Conservation (phyloP, 2,888 invertebrate genomes). For the Fissipunctia ypsillon region DNA sequence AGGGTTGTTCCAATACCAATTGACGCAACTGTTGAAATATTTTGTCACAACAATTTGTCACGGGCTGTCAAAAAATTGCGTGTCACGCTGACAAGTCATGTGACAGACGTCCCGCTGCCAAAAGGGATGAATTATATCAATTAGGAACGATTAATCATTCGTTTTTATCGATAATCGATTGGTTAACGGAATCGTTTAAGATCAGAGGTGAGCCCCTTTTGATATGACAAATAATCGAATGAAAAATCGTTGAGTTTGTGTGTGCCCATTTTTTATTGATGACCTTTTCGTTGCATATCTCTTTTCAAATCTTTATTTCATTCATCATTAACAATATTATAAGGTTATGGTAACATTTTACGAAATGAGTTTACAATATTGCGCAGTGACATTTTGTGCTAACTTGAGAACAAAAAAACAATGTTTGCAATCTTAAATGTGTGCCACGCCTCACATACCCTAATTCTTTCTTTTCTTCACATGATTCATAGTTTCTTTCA, state of each 20-base stretch:
- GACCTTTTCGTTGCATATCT: constrained; percentile 63
- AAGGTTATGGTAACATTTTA: constrained; percentile 66
- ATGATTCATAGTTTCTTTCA: not conserved
- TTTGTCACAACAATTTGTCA: constrained; percentile 91
- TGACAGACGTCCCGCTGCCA: constrained; percentile 79
- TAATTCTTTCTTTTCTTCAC: not conserved
- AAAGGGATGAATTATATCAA: constrained; percentile 86
- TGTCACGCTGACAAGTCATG: constrained; percentile 82
- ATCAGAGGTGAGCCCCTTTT: constrained; percentile 82
- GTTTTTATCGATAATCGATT: constrained; percentile 83
- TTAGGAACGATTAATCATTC: constrained; percentile 87
- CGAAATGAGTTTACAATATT: constrained; percentile 56
- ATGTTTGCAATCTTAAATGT: constrained; percentile 6
- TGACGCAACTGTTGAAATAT: constrained; percentile 90
- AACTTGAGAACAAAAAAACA: constrained; percentile 55
- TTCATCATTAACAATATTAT: constrained; percentile 63
- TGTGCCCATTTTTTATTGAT: constrained; percentile 71
- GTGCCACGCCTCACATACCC: not conserved
- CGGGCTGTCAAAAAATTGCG: constrained; percentile 84
- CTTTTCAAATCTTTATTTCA: constrained; percentile 57
- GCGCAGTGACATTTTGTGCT: constrained; percentile 52
- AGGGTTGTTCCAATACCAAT: constrained; percentile 78
- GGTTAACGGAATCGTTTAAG: constrained; percentile 85
- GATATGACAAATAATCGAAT: constrained; percentile 83
- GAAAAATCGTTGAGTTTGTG: constrained; percentile 70